These are phyloP conservation scores for Nylanderia fulva DNA, from an alignment of 1,140 invertebrate species.

Conservation along the genomic window DNA sequence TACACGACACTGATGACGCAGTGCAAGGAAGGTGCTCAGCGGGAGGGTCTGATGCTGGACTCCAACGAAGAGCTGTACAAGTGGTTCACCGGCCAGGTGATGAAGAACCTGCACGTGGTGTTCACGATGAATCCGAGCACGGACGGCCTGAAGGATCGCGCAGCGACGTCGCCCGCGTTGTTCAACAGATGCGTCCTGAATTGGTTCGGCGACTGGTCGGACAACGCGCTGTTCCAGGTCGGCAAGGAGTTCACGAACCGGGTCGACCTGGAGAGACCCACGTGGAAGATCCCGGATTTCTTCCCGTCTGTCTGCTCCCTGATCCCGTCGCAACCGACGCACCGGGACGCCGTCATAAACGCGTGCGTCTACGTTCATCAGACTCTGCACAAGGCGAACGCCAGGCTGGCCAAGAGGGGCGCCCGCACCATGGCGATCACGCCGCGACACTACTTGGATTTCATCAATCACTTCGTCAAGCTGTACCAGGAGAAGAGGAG, in stretches of 20 bases:
- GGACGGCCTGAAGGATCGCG: conserved; percentile 98
- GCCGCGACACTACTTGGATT: conserved; percentile 99
- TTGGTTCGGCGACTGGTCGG: conserved; percentile 99
- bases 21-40: conserved; percentile 99
- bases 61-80: conserved; percentile 99
- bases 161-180: conserved; percentile 98
- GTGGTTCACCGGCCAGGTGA: conserved; percentile 99
- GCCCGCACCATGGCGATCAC: conserved; percentile 98
- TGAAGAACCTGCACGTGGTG: conserved; percentile 99
- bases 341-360: conserved; percentile 98
- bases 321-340: conserved; percentile 91
- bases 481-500: conserved; percentile 99
- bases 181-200: conserved; percentile 99
- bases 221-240: conserved; percentile 98
- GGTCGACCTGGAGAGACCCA: conserved; percentile 93
- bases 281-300: conserved; percentile 94
- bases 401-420: conserved; percentile 94
- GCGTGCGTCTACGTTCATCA: conserved; percentile 99
- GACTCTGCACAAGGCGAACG: conserved; percentile 97
- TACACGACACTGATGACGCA: conserved; percentile 99
- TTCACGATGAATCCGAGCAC: conserved; percentile 99
- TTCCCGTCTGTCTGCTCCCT: conserved; percentile 95
- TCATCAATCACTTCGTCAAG: conserved; percentile 99
- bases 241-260: conserved; percentile 95
- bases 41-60: conserved; percentile 99